Percentiles rank a stretch among this genome's conserved stretches.
Conservation (phyloP, 2,888 invertebrate species). For the Oxystoma pomonae region DNA sequence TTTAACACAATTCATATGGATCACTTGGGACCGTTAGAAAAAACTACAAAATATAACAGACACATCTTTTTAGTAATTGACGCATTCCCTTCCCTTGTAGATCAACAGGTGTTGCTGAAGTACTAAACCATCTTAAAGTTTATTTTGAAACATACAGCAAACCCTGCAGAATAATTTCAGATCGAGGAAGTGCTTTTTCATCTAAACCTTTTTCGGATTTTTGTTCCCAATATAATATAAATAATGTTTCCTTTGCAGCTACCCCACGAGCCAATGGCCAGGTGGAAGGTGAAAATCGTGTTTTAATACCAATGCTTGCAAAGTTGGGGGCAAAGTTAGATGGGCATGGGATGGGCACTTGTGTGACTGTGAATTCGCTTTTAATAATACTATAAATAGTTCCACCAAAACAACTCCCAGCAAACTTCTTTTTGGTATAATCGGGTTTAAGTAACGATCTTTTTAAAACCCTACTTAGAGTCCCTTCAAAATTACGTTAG, state of each 20-base stretch:
- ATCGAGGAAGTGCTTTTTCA: slow-evolving; percentile 34
- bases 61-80: slow-evolving; percentile 33
- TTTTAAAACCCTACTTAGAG: slow-evolving; percentile 19
- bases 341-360: slow-evolving; percentile 29
- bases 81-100: slow-evolving; percentile 30
- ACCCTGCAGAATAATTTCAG: slow-evolving; percentile 28
- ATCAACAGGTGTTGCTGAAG: slow-evolving; percentile 23
- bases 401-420: slow-evolving; percentile 33
- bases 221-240: too few species aligned
- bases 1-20: slow-evolving; percentile 29
- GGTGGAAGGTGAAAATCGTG: slow-evolving; percentile 24
- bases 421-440: slow-evolving; percentile 15
- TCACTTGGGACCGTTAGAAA: slow-evolving; percentile 29
- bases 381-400: slow-evolving; percentile 31
- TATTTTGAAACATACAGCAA: slow-evolving; percentile 31
- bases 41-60: slow-evolving; percentile 20
- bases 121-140: slow-evolving; percentile 23
- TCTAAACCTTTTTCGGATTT: slow-evolving; percentile 27
- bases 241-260: too few species aligned
- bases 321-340: slow-evolving; percentile 11
- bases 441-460: slow-evolving; percentile 25
- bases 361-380: slow-evolving; percentile 19
- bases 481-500: slow-evolving; percentile 15
- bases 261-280: slow-evolving; percentile 28
- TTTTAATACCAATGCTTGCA: slow-evolving; percentile 6